Conservation (phyloP, 2,888 invertebrate genomes). For the Eumacrocentrus americanus region DNA sequence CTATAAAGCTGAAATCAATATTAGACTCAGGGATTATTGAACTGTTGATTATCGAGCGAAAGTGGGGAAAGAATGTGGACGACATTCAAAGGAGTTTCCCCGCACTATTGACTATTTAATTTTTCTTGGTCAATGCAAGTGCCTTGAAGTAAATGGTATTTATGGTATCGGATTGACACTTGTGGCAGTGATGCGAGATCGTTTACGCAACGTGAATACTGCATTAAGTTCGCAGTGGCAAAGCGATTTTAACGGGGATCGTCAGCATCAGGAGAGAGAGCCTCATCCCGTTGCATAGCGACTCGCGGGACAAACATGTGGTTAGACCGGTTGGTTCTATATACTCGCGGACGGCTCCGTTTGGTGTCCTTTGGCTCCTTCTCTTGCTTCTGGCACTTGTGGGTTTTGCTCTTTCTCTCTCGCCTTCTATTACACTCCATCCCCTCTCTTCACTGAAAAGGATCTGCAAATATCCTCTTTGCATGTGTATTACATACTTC, state of each 20-base stretch:
- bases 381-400: slow-evolving; percentile 23
- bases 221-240: slow-evolving; percentile 18
- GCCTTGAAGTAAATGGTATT: too few species aligned
- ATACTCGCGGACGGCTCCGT: slow-evolving; percentile 39
- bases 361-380: slow-evolving; percentile 36
- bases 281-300: slow-evolving; percentile 44
- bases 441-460: slow-evolving; percentile 7
- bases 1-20: too few species aligned
- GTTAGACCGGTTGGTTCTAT: slow-evolving; percentile 53
- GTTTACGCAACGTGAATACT: neutral
- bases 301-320: slow-evolving; percentile 52
- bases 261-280: slow-evolving; percentile 3
- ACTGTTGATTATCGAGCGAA: too few species aligned
- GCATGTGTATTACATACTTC: too few species aligned
- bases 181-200: neutral
- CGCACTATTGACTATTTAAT: too few species aligned
- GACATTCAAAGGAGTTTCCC: too few species aligned
- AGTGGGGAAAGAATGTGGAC: too few species aligned
- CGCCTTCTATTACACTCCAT: neutral
- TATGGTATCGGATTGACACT: neutral
- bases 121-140: too few species aligned
- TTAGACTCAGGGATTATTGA: too few species aligned
- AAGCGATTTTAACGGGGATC: slow-evolving; percentile 45
- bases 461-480: slow-evolving; percentile 6
- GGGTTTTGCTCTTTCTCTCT: neutral